Evolutionary conservation across 2,113 vertebrate species (phyloP).

Genomic region (Apus apus): DNA sequence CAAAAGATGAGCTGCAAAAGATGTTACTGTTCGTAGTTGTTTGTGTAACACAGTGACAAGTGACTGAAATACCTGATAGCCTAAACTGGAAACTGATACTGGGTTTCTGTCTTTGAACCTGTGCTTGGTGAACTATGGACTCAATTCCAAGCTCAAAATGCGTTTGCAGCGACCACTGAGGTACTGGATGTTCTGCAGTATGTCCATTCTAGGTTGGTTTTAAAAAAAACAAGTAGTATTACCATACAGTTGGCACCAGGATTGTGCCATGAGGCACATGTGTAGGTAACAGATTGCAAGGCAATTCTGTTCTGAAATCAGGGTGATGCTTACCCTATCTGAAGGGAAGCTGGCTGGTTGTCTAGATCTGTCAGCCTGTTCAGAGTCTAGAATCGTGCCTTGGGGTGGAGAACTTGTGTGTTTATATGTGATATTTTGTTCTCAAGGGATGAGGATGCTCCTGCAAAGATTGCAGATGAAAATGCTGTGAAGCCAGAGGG

Average conservation of each 20-base stretch:
- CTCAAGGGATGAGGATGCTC: constrained; percentile 95
- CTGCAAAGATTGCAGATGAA: constrained; percentile 91
- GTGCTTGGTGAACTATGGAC: background rate
- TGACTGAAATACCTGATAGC: background rate
- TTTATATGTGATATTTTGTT: background rate
- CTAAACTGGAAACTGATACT: background rate
- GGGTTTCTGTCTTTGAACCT: background rate
- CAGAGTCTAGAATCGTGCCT: background rate
- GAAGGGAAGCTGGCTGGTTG: background rate
- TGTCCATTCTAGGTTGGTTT: background rate
- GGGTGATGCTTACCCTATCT: background rate
- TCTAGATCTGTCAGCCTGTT: background rate
- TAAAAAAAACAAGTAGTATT: background rate
- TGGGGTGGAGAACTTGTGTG: background rate
- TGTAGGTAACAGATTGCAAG: background rate
- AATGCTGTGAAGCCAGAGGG: constrained; percentile 93
- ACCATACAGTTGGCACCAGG: background rate
- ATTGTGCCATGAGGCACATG: background rate
- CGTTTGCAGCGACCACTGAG: background rate
- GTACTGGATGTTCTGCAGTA: background rate
- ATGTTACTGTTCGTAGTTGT: background rate
- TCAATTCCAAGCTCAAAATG: background rate
- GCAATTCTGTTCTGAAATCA: background rate
- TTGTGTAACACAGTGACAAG: background rate
- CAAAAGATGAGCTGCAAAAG: background rate